A percentile compares a stretch with the other conserved stretches of the same genome.
These are phyloP conservation scores for Scaptomyza flava DNA, from an alignment of 2,888 invertebrate species.

Conservation along the genomic window DNA sequence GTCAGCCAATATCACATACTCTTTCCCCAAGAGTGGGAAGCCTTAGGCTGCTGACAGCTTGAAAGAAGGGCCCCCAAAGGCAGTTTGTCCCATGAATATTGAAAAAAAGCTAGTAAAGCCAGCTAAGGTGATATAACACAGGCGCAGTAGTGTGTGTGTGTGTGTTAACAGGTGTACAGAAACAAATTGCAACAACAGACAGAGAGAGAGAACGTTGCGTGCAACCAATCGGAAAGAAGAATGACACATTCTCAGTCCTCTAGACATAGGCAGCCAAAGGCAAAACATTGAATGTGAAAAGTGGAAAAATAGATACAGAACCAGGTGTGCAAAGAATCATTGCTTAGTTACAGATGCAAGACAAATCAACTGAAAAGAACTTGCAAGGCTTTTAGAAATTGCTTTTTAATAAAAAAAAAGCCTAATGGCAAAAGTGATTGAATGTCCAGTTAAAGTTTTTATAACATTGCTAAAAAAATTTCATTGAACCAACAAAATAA, in stretches of 20 bases:
- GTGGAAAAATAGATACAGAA: background rate
- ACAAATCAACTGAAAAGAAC: background rate
- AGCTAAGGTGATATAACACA: conserved; percentile 35
- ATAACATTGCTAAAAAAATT: too few species aligned
- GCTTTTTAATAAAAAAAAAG: background rate
- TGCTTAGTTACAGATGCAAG: conserved; percentile 7
- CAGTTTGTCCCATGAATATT: conserved; percentile 20
- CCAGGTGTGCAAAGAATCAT: background rate
- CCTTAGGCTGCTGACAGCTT: conserved; percentile 34
- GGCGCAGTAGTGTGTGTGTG: conserved; percentile 16
- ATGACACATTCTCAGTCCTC: conserved; percentile 60
- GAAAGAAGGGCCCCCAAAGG: conserved; percentile 19
- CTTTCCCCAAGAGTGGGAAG: background rate
- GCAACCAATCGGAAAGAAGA: conserved; percentile 53
- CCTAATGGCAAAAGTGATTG: too few species aligned
- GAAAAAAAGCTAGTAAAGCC: conserved; percentile 33
- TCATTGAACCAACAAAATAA: too few species aligned
- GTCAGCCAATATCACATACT: conserved; percentile 30
- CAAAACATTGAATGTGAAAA: background rate
- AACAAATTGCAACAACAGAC: conserved; percentile 45
- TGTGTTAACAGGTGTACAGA: conserved; percentile 34
- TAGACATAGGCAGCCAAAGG: conserved; percentile 21
- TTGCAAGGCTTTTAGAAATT: too few species aligned
- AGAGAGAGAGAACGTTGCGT: conserved; percentile 22
- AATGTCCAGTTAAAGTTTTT: too few species aligned